Conservation (phyloP, 2,888 invertebrate species). For the Andrena chrysosceles region DNA sequence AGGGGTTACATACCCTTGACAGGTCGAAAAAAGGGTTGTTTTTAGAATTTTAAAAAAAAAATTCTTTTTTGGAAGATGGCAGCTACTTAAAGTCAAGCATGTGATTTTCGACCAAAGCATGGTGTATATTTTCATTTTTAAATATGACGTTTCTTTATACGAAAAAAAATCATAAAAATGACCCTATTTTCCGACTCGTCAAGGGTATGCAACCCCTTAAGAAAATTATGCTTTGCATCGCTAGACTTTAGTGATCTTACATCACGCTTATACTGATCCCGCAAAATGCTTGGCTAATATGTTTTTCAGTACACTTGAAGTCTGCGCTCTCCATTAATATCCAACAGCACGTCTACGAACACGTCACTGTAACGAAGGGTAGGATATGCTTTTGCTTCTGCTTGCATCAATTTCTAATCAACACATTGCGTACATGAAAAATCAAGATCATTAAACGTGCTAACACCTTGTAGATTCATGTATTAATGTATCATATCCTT, state of each 20-base stretch:
- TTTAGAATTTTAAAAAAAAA: too few species aligned
- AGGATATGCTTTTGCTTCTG: conserved; percentile 58
- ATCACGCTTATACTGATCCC: conserved; percentile 48
- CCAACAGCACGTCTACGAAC: conserved; percentile 59
- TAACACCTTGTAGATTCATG: not conserved
- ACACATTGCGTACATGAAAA: not conserved
- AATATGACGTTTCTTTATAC: too few species aligned
- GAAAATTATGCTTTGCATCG: too few species aligned
- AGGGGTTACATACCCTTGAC: too few species aligned
- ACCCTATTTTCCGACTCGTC: too few species aligned
- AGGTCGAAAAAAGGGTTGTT: too few species aligned
- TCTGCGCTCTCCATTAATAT: conserved; percentile 60
- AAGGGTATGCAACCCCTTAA: too few species aligned
- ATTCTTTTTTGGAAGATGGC: too few species aligned
- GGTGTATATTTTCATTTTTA: too few species aligned
- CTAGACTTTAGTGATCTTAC: not conserved
- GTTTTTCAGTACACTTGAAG: conserved; percentile 66
- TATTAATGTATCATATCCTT: conserved; percentile 58
- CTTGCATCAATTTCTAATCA: conserved; percentile 34
- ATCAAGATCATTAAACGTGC: not conserved
- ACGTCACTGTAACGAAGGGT: conserved; percentile 57
- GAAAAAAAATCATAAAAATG: too few species aligned
- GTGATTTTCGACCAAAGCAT: too few species aligned
- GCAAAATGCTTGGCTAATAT: conserved; percentile 62
- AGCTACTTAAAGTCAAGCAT: too few species aligned